These are phyloP conservation scores for Dendronephthya gigantea DNA, from an alignment of 64 coral and sea anemone species.

Conservation along the genomic window DNA sequence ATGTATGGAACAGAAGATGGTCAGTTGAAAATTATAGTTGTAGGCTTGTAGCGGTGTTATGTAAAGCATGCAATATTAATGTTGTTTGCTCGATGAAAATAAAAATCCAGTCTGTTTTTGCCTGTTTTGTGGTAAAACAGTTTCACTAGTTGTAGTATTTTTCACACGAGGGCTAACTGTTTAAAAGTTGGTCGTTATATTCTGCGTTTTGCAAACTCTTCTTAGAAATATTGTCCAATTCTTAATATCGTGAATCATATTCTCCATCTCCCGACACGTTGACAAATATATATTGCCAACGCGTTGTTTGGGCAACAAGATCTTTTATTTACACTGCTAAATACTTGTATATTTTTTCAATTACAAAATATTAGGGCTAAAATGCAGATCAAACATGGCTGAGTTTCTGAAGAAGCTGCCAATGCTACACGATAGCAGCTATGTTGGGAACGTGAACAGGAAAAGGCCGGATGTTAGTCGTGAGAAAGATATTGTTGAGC, in stretches of 20 bases:
- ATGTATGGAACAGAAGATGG: slow-evolving; percentile 74
- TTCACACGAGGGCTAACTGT: not conserved
- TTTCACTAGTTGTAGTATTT: not conserved
- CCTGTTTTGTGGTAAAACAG: too few relatives aligned
- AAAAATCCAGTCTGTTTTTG: too few relatives aligned
- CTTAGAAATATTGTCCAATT: too few relatives aligned
- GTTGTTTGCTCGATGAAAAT: not conserved
- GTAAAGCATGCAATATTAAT: not conserved
- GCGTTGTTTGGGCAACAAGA: too few relatives aligned
- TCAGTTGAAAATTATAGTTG: not conserved
- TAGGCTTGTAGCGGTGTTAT: not conserved
- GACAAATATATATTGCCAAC: too few relatives aligned
- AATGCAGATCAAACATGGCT: not conserved
- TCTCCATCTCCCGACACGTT: too few relatives aligned
- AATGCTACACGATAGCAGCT: slow-evolving; percentile 67
- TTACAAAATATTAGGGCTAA: not conserved
- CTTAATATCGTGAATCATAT: too few relatives aligned
- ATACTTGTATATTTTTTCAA: too few relatives aligned
- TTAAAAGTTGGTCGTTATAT: not conserved
- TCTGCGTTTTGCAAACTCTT: too few relatives aligned
- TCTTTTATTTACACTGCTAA: too few relatives aligned
- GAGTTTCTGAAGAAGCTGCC: slow-evolving; percentile 61
- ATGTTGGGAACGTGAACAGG: not conserved
- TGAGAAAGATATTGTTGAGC: slow-evolving; percentile 38
- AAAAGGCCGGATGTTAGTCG: not conserved